A percentile compares a stretch with the other conserved stretches of the same genome.
These are phyloP conservation scores for Hemicrepidius hirtus DNA, from an alignment of 2,888 invertebrate genomes.

Conservation along the genomic window DNA sequence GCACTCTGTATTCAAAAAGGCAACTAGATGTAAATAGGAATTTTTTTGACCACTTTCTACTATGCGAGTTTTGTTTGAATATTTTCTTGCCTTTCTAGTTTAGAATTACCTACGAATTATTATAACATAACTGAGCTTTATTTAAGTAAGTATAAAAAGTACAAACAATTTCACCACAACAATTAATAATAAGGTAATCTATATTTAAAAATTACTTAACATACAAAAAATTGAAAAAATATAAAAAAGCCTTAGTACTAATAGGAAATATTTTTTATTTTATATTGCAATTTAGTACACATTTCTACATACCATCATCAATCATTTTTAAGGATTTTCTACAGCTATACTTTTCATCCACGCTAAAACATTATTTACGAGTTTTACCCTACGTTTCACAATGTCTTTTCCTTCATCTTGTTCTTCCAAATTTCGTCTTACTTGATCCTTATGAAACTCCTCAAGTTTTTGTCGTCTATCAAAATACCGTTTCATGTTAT, in stretches of 20 bases:
- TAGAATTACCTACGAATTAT: no score
- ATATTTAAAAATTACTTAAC: no score
- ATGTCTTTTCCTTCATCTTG: background rate
- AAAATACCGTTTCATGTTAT: conserved; percentile 2
- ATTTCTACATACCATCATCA: background rate
- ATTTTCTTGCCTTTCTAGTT: no score
- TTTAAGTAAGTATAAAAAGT: conserved; percentile 26
- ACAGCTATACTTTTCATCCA: conserved; percentile 55
- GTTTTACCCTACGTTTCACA: conserved; percentile 36
- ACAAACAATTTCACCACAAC: conserved; percentile 20
- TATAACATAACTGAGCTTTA: no score
- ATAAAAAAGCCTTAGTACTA: background rate
- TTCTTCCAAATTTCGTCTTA: background rate
- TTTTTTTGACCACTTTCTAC: no score
- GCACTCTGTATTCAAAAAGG: no score
- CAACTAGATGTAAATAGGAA: no score
- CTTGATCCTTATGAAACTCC: background rate
- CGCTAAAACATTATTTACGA: conserved; percentile 54
- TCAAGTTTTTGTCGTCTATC: conserved; percentile 3
- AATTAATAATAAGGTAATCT: background rate
- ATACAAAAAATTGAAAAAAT: background rate
- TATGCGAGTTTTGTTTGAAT: no score
- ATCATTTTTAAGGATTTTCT: conserved; percentile 27
- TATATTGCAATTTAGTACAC: background rate
- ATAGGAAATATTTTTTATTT: background rate